Conservation (phyloP, 23 tunicate species). For the Trididemnum miniatum region DNA sequence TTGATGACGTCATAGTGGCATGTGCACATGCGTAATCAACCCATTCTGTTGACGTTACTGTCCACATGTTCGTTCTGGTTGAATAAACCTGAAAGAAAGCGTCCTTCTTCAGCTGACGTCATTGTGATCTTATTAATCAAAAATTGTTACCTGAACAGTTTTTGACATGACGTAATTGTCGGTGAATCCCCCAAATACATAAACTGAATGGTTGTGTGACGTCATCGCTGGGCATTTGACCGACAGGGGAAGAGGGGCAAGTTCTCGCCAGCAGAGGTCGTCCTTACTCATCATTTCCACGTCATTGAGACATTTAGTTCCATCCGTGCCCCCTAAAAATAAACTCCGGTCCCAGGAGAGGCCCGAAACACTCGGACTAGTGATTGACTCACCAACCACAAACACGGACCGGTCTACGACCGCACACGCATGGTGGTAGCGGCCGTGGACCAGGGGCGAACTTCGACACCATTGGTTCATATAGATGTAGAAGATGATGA, state of each 20-base stretch:
- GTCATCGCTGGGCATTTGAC: slow-evolving; percentile 86
- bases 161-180: slow-evolving; percentile 62
- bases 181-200: slow-evolving; percentile 81
- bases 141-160: slow-evolving; percentile 53
- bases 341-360: too few relatives aligned
- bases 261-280: slow-evolving; percentile 34
- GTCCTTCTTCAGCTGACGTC: not conserved
- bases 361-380: too few relatives aligned
- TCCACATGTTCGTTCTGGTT: slow-evolving; percentile 34
- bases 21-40: slow-evolving; percentile 92
- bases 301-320: slow-evolving; percentile 46
- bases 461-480: slow-evolving; percentile 58
- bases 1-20: slow-evolving; percentile 32
- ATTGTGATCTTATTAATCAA: not conserved
- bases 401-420: slow-evolving; percentile 36
- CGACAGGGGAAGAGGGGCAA: slow-evolving; percentile 54
- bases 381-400: slow-evolving; percentile 59
- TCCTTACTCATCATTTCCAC: slow-evolving; percentile 38
- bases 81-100: slow-evolving; percentile 46
- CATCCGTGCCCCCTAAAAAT: slow-evolving; percentile 82
- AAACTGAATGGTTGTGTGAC: slow-evolving; percentile 37
- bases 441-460: slow-evolving; percentile 19
- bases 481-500: slow-evolving; percentile 60
- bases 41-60: slow-evolving; percentile 23
- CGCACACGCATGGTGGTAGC: slow-evolving; percentile 78